Evolutionary conservation across 2,888 invertebrate species (phyloP).

Genomic region (Lasioglossum calceatum): DNA sequence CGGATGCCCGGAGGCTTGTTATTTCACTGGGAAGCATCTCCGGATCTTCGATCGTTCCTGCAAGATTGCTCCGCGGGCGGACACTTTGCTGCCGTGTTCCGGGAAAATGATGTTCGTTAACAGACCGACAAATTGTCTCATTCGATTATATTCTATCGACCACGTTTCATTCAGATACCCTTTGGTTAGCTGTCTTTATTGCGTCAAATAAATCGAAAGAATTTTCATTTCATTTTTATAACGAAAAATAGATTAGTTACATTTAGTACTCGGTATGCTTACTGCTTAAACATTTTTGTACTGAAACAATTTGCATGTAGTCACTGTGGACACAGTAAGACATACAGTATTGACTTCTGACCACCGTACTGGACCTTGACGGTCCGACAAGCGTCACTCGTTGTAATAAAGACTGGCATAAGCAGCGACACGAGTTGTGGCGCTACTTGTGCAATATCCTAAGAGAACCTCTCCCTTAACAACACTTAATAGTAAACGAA

Average conservation of each 20-base stretch:
- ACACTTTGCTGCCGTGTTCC: slow-evolving; percentile 69
- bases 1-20: slow-evolving; percentile 74
- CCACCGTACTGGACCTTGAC: neutral
- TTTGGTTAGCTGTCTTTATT: neutral
- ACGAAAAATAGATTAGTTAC: neutral
- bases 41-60: slow-evolving; percentile 70
- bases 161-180: neutral
- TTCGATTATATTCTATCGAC: slow-evolving; percentile 12
- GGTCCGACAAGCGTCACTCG: neutral
- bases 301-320: neutral
- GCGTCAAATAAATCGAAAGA: neutral
- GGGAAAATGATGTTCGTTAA: slow-evolving; percentile 43
- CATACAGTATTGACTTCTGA: too few species aligned
- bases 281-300: neutral
- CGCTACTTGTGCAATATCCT: neutral
- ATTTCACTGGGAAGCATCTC: slow-evolving; percentile 75
- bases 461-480: neutral
- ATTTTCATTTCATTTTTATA: neutral
- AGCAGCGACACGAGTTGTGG: neutral
- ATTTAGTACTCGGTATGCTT: neutral
- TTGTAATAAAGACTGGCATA: neutral
- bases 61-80: slow-evolving; percentile 53
- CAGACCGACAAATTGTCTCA: slow-evolving; percentile 52
- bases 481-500: neutral
- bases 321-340: neutral